phyloP scores from a whole-genome alignment of 2,113 vertebrate species.

The Limnothrissa miodon region DNA sequence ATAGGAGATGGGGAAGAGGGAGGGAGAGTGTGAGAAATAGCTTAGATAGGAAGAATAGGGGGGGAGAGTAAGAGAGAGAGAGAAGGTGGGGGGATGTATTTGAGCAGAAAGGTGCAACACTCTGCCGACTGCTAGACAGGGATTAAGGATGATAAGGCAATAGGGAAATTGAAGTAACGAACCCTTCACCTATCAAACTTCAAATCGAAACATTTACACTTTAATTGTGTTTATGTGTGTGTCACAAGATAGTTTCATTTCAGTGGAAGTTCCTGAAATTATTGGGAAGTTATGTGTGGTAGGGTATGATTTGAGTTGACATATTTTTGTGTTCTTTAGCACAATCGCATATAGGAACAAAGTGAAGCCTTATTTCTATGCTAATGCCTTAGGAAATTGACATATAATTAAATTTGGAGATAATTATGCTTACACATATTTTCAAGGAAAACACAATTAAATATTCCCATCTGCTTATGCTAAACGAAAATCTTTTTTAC shows the following conservation, averaged over 20 bases:
- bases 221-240: neutral
- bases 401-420: constrained; percentile 52
- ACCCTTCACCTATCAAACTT: constrained; percentile 44
- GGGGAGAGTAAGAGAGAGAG: constrained; percentile 32
- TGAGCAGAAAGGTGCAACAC: constrained; percentile 32
- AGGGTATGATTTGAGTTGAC: neutral
- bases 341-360: constrained; percentile 5
- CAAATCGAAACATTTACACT: constrained; percentile 44
- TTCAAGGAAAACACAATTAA: constrained; percentile 44
- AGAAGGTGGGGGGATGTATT: constrained; percentile 36
- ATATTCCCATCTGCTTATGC: constrained; percentile 51
- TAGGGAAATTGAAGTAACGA: constrained; percentile 38
- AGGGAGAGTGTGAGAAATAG: constrained; percentile 18
- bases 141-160: constrained; percentile 50
- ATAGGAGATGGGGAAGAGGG: constrained; percentile 37
- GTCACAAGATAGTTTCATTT: constrained; percentile 19
- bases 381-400: constrained; percentile 48
- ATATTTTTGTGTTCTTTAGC: neutral
- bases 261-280: constrained; percentile 9
- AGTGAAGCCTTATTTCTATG: constrained; percentile 42
- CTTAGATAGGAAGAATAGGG: constrained; percentile 6
- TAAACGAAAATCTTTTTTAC: constrained; percentile 41
- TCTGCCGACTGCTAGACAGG: constrained; percentile 39
- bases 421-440: constrained; percentile 50
- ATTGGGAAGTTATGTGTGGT: constrained; percentile 33